A percentile compares a stretch with the other conserved stretches of the same genome.
These are phyloP conservation scores for Himalopsyche kuldschensis DNA, from an alignment of 2,888 invertebrate genomes.

Conservation along the genomic window DNA sequence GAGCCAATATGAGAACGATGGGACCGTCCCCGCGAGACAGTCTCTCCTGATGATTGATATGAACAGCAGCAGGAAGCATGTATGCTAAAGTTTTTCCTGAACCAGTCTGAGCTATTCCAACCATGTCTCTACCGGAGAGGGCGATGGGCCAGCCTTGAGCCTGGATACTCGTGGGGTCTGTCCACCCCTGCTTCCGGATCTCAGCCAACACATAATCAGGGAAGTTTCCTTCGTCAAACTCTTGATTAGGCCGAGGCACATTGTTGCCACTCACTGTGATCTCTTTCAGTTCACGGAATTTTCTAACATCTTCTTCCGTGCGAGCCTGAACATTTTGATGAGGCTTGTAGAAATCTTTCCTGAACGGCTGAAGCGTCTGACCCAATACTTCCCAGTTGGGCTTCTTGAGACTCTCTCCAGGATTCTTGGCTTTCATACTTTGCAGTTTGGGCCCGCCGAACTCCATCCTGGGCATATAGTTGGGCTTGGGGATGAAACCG, in stretches of 20 bases:
- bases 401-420: constrained; percentile 71
- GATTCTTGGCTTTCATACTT: constrained; percentile 70
- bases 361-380: constrained; percentile 75
- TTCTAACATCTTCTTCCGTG: constrained; percentile 70
- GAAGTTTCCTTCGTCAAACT: constrained; percentile 88
- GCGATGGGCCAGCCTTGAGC: constrained; percentile 96
- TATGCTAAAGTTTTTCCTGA: constrained; percentile 91
- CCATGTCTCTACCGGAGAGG: constrained; percentile 87
- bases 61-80: constrained; percentile 90
- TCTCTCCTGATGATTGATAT: constrained; percentile 88
- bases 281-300: constrained; percentile 77
- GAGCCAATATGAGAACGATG: constrained; percentile 86
- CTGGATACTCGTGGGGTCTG: constrained; percentile 91
- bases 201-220: constrained; percentile 81
- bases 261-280: constrained; percentile 85
- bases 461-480: constrained; percentile 51
- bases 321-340: constrained; percentile 72
- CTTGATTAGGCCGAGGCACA: constrained; percentile 83
- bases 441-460: constrained; percentile 60
- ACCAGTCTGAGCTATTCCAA: constrained; percentile 94
- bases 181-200: constrained; percentile 79
- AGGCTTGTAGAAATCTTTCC: constrained; percentile 92
- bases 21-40: constrained; percentile 90
- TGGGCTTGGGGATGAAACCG: constrained; percentile 45
- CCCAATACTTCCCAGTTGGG: constrained; percentile 80